Conservation (phyloP, 35 echinoderm and acorn worm genomes). For the Nesometra sesokonis region DNA sequence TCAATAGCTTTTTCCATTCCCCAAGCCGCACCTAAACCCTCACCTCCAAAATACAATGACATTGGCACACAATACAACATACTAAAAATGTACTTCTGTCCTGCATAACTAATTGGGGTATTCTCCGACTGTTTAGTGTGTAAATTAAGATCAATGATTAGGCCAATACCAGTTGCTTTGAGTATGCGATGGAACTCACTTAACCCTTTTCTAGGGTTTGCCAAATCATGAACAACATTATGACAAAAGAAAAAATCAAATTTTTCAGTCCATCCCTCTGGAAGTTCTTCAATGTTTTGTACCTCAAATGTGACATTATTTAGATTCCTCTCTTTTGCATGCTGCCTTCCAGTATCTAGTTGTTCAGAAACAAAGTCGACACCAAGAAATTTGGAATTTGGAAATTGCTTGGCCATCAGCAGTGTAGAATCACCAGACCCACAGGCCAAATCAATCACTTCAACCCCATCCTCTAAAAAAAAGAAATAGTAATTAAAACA, state of each 20-base stretch:
- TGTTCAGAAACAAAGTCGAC: background rate
- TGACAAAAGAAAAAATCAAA: background rate
- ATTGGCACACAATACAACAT: background rate
- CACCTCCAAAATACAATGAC: background rate
- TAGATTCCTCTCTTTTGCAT: background rate
- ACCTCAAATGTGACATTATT: background rate
- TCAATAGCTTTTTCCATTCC: background rate
- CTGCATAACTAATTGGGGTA: background rate
- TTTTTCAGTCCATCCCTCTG: background rate
- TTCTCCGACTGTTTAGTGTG: background rate
- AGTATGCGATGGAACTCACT: background rate
- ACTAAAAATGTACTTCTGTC: background rate
- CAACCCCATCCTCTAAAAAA: background rate
- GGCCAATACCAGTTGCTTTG: background rate
- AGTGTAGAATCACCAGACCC: background rate
- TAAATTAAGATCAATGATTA: background rate
- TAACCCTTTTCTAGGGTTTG: background rate
- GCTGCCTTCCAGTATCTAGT: background rate
- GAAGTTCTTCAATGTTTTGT: background rate
- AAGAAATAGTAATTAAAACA: no score
- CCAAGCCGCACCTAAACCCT: background rate
- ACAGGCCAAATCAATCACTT: conserved; percentile 5
- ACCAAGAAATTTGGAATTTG: background rate
- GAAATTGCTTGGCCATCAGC: background rate
- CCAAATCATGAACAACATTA: background rate